Evolutionary conservation across 2,113 vertebrate species (phyloP), one percentile per base, ranked within the genome.

Genomic region (Amia ocellicauda): DNA sequence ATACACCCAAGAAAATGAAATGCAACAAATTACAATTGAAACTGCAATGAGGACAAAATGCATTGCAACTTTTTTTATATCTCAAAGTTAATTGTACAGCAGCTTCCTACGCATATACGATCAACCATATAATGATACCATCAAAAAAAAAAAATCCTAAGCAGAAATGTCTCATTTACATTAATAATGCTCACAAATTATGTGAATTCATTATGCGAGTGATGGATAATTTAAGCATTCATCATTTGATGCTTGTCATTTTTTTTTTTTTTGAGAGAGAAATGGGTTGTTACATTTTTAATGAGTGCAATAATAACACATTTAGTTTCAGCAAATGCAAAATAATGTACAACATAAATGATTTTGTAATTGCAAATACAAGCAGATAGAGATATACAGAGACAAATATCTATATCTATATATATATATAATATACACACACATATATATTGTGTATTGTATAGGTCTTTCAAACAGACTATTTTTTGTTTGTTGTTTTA

Each of bases 231-330:
- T 94, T 94, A 93, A 88, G 92, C 92, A 92, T 94, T 94, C 93
- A 94, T 94, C 90, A 93, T 94, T 89, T 91, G 88, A 91, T 91
- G 88, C 89, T 91, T 93, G 90, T 92, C 91, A 88, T 87, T 89
- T 91, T 82, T 68, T 89, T 87, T 89, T 91, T 82, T 68, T 89
- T 89, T 83, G 82, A 78, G 88, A 90, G 90, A 92, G 89, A 93
- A 92, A 93, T 91, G 89, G 90, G 92, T 93, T 93, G 90, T 93
- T 96, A 91, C 89, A 93, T 94, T 94, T 90, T 94, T 94, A 95
- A 95, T 94, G 91, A 94, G 83, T 89, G 83, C 86, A 87, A 92
- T 91, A 90, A 91, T 90, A 91, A 94, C 91, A 90, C 85, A 90
- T 85, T 89, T 83, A 89, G 90, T 91, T 93, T 83, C 86, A 89